Conservation (phyloP, 2,888 invertebrate species). For the Andrena flavipes region DNA sequence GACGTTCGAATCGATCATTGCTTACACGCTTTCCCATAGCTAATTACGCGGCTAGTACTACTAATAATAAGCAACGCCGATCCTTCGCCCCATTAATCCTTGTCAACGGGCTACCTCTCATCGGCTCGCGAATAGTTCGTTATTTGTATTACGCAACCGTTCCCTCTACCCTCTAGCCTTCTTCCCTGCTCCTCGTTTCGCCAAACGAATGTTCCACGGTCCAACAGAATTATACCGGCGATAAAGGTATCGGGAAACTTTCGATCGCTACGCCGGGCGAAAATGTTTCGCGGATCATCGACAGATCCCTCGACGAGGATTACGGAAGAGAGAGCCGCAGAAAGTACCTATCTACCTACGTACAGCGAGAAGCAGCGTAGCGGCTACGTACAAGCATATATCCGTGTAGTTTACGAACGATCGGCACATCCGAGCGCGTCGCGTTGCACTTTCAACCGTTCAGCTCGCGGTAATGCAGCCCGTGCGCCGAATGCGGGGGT, state of each 20-base stretch:
- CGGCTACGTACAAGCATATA: neutral
- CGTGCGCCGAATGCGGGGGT: conserved; percentile 51
- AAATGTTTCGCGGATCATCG: conserved; percentile 4
- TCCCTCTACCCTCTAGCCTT: neutral
- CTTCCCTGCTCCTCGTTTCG: neutral
- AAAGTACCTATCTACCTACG: neutral
- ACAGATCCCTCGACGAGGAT: neutral
- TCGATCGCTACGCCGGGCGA: too few species aligned
- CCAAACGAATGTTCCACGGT: conserved; percentile 11
- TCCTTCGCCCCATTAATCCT: conserved; percentile 58
- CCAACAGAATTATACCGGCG: neutral
- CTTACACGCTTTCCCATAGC: conserved; percentile 60
- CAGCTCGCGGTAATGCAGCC: conserved; percentile 25
- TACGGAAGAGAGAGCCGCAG: neutral
- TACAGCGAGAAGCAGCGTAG: conserved; percentile 1
- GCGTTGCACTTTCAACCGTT: conserved; percentile 4
- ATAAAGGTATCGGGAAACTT: neutral
- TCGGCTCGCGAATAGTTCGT: conserved; percentile 50
- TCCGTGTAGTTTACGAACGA: conserved; percentile 24
- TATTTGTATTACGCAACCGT: conserved; percentile 48
- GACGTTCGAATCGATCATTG: conserved; percentile 70
- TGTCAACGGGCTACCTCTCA: conserved; percentile 59
- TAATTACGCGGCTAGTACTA: conserved; percentile 66
- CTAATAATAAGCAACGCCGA: conserved; percentile 66
- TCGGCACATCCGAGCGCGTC: conserved; percentile 16